These are phyloP conservation scores for Baccha elongata DNA, from an alignment of 2,888 invertebrate genomes.

Conservation along the genomic window DNA sequence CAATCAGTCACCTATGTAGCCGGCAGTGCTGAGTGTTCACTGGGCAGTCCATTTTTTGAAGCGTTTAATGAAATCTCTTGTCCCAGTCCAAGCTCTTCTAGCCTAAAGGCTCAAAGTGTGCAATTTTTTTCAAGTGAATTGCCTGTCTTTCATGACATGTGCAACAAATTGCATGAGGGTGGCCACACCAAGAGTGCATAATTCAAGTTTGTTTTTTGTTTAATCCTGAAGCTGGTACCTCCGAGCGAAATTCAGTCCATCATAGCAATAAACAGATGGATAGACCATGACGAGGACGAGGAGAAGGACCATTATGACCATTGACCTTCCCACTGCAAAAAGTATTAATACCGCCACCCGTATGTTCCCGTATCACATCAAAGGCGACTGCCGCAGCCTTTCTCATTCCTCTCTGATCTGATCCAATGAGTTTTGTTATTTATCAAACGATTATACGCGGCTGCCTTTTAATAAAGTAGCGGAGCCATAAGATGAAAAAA, in stretches of 20 bases:
- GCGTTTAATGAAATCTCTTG: conserved; percentile 50
- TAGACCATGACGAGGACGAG: conserved; percentile 3
- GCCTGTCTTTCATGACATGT: conserved; percentile 52
- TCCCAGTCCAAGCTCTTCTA: conserved; percentile 2
- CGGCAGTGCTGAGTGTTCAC: conserved; percentile 34
- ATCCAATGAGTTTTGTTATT: conserved; percentile 63
- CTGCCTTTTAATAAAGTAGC: conserved; percentile 68
- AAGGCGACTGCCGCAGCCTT: conserved; percentile 53
- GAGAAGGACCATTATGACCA: conserved; percentile 45
- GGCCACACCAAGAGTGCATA: conserved; percentile 48
- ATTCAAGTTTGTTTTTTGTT: conserved; percentile 21
- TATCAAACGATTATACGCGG: conserved; percentile 70
- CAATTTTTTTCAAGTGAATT: conserved; percentile 29
- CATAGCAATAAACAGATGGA: conserved; percentile 6
- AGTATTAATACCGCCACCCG: conserved; percentile 66
- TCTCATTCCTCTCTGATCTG: conserved; percentile 23
- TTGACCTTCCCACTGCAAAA: conserved; percentile 61
- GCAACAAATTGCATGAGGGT: conserved; percentile 70
- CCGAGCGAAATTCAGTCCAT: conserved; percentile 33
- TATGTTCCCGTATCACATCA: conserved; percentile 66
- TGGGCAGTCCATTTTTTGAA: conserved; percentile 24
- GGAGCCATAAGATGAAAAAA: conserved; percentile 32
- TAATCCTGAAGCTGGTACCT: conserved; percentile 16
- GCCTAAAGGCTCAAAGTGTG: conserved; percentile 1
- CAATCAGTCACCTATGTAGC: conserved; percentile 66